Conservation (phyloP, 2,888 invertebrate genomes). For the Heliconius hortense region DNA sequence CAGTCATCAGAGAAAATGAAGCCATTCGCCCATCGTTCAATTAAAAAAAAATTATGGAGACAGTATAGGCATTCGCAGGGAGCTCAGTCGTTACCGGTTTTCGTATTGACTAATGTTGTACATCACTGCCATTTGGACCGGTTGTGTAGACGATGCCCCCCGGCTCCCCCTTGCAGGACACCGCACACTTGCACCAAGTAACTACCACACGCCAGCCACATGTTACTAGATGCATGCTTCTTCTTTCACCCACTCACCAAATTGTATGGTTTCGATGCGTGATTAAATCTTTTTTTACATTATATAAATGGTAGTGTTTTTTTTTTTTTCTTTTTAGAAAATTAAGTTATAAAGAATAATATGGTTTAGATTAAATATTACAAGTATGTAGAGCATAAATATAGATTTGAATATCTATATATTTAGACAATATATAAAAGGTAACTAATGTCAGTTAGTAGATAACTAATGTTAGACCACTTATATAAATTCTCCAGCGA, state of each 20-base stretch:
- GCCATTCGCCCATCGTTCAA: conserved; percentile 45
- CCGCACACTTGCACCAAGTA: conserved; percentile 43
- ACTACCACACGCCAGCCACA: conserved; percentile 34
- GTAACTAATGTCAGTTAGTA: too few species aligned
- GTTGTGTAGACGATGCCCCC: conserved; percentile 58
- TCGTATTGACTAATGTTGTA: conserved; percentile 62
- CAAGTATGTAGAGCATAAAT: too few species aligned
- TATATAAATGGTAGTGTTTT: neutral
- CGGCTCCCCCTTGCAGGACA: conserved; percentile 48
- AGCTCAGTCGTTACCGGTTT: conserved; percentile 60
- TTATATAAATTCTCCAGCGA: conserved; percentile 25
- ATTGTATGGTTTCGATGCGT: conserved; percentile 20
- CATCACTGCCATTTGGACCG: conserved; percentile 66
- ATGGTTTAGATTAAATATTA: too few species aligned
- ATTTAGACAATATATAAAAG: neutral
- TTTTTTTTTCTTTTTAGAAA: neutral
- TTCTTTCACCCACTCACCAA: conserved; percentile 25
- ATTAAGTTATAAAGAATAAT: neutral
- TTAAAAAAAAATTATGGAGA: conserved; percentile 48
- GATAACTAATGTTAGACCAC: too few species aligned
- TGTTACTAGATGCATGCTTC: conserved; percentile 34
- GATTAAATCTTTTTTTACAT: conserved; percentile 2
- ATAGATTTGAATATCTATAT: neutral
- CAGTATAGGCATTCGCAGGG: conserved; percentile 44
- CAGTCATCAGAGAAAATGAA: conserved; percentile 39